phyloP scores from a whole-genome alignment of 2,113 vertebrate genomes.

The Neofelis nebulosa region DNA sequence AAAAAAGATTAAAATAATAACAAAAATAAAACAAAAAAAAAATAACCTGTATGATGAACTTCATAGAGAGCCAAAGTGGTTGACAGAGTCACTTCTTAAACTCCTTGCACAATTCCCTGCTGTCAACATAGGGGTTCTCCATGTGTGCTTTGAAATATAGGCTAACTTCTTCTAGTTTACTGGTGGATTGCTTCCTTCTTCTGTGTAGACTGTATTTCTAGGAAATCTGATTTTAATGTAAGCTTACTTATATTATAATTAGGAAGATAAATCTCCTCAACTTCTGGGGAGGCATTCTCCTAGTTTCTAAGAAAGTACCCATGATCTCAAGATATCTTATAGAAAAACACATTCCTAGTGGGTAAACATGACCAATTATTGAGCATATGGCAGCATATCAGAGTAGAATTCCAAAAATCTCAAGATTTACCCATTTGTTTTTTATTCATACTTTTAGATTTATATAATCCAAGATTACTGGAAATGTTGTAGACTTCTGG shows the following conservation, averaged over 20 bases:
- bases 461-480: neutral
- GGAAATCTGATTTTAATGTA: neutral
- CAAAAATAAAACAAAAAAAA: neutral
- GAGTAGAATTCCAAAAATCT: slow-evolving; percentile 28
- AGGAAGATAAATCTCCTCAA: neutral
- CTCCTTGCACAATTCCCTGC: neutral
- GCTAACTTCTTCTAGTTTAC: neutral
- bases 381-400: neutral
- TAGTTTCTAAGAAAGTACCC: neutral
- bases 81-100: neutral
- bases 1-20: neutral
- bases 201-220: neutral
- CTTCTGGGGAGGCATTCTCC: neutral
- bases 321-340: neutral
- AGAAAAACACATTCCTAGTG: neutral
- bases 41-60: neutral
- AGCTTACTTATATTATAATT: neutral
- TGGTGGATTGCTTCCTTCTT: neutral
- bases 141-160: neutral
- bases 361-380: neutral
- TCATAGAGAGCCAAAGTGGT: neutral
- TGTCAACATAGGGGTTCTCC: neutral
- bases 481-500: neutral
- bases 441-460: neutral
- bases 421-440: neutral